A percentile compares a stretch with the other conserved stretches of the same genome.
Evolutionary conservation across 2,888 invertebrate species (phyloP).

Genomic region (Colletes collaris): DNA sequence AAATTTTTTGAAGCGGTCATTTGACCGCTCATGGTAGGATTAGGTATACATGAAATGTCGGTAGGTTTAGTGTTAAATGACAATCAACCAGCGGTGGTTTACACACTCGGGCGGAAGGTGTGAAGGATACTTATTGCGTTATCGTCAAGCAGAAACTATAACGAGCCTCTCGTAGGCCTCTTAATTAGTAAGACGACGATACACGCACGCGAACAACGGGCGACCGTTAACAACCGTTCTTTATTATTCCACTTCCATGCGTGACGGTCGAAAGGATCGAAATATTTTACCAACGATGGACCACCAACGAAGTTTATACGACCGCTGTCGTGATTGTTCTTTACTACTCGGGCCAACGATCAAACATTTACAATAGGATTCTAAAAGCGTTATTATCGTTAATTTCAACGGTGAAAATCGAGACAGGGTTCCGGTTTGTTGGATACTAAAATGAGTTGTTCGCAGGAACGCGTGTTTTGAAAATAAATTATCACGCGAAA

Average conservation of each 20-base stretch:
- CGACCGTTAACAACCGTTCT: conserved; percentile 26
- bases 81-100: neutral
- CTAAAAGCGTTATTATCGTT: conserved; percentile 55
- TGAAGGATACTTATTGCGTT: conserved; percentile 2
- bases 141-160: conserved; percentile 7
- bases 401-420: conserved; percentile 61
- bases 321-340: conserved; percentile 21
- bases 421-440: too few relatives aligned
- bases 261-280: neutral
- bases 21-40: too few relatives aligned
- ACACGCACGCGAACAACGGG: conserved; percentile 12
- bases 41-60: too few relatives aligned
- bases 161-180: neutral
- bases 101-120: conserved; percentile 7
- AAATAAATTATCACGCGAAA: too few relatives aligned
- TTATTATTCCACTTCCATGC: conserved; percentile 17
- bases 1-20: too few relatives aligned
- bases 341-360: conserved; percentile 5
- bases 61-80: too few relatives aligned
- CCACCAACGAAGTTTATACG: conserved; percentile 31
- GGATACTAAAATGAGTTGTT: too few relatives aligned
- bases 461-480: too few relatives aligned
- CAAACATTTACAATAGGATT: conserved; percentile 40
- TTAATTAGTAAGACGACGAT: conserved; percentile 24
- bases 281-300: conserved; percentile 19